Percentiles rank a stretch among this genome's conserved stretches.
These are phyloP conservation scores for Urosaurus nigricauda DNA, from an alignment of 2,797 vertebrate species.

Conservation along the genomic window DNA sequence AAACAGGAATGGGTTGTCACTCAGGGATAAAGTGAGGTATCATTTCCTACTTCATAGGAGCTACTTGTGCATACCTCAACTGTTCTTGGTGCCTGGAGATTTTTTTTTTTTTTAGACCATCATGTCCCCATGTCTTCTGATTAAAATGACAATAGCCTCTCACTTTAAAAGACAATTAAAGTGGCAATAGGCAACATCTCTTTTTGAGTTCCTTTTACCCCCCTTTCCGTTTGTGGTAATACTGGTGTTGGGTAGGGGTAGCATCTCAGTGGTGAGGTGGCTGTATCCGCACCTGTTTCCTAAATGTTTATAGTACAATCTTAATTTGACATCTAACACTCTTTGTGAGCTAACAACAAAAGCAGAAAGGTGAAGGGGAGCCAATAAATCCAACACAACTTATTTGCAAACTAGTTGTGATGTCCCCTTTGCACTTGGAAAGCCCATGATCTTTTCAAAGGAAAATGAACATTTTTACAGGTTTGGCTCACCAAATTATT, in stretches of 20 bases:
- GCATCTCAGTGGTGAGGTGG: not conserved
- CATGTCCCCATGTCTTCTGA: not conserved
- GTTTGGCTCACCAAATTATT: not conserved
- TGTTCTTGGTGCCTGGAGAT: not conserved
- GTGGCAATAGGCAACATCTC: not conserved
- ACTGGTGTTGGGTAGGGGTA: not conserved
- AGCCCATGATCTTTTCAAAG: not conserved
- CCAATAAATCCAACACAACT: not conserved
- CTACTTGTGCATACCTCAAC: not conserved
- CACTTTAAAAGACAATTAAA: not conserved
- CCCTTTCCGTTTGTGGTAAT: not conserved
- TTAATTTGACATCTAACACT: not conserved
- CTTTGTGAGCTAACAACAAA: not conserved
- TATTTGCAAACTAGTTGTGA: not conserved
- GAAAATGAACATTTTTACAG: not conserved
- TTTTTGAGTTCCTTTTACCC: too few species aligned
- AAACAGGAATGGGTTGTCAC: too few species aligned
- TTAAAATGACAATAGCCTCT: not conserved
- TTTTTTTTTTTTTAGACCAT: not conserved
- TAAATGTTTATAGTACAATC: not conserved
- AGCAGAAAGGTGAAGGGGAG: not conserved
- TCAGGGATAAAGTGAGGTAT: not conserved
- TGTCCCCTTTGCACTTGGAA: not conserved
- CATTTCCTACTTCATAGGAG: not conserved
- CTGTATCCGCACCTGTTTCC: not conserved